Evolutionary conservation across 2,113 vertebrate species (phyloP).

Genomic region (Tragelaphus buxtoni): DNA sequence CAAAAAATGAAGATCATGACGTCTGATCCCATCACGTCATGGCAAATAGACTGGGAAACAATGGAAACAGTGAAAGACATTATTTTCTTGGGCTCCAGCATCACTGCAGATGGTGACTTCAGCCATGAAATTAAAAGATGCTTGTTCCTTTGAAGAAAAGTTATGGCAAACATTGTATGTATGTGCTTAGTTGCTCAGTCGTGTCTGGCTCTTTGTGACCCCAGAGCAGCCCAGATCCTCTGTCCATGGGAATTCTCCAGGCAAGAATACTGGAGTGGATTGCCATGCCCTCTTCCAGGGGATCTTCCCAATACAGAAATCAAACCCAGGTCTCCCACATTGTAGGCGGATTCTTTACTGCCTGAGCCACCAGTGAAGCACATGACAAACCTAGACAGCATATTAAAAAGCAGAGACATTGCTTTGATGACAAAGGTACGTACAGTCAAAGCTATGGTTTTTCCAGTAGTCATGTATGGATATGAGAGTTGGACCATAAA

Average conservation of each 20-base stretch:
- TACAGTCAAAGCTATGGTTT: not conserved
- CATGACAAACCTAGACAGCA: not conserved
- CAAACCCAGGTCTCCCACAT: not conserved
- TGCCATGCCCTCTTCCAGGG: not conserved
- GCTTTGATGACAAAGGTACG: not conserved
- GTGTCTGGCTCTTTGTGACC: not conserved
- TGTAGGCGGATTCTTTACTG: not conserved
- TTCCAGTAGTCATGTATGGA: not conserved
- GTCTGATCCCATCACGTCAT: rapidly evolving
- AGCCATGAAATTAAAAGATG: not conserved
- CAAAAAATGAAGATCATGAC: not conserved
- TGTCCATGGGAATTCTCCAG: not conserved
- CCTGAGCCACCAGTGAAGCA: not conserved
- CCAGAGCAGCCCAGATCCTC: not conserved
- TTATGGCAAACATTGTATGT: not conserved
- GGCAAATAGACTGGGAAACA: not conserved
- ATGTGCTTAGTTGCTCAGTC: not conserved
- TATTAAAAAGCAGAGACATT: not conserved
- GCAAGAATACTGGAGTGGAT: not conserved
- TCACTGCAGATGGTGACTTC: not conserved
- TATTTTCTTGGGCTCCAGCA: not conserved
- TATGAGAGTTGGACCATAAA: not conserved
- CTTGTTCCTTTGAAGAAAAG: not conserved
- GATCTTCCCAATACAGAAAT: not conserved
- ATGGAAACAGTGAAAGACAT: not conserved